Base-by-base conservation (phyloP, 2,888 invertebrate species). In the Rhamnusium bicolor region DNA sequence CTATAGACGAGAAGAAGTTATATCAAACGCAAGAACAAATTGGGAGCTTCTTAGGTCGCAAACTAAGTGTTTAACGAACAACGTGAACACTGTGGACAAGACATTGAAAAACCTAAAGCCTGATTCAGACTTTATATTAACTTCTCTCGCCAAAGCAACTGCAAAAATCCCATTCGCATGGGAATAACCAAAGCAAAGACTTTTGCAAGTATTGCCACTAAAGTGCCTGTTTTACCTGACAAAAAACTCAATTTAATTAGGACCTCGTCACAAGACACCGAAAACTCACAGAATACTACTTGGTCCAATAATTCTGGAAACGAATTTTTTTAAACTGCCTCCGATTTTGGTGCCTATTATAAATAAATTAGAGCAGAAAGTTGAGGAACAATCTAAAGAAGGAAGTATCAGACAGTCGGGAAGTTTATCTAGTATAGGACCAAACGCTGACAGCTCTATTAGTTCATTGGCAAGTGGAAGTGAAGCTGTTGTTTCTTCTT, bases 11-110 rank as follows among this genome's bases (percentile, higher is more conserved):
- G 95, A 95, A 85, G 94, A 95, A 86, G 93, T 95, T 2, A 96
- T 96, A 76, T 93, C 94, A 49, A 95, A 95, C 84, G 95, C 95
- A 1, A 91, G 95, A 77, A 95, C 94, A n/a, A 96, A 95, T 84
- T 96, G 95, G 95, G 95, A 96, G 86, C 87, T 95, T 61, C 87
- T 95, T 12, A 90, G 95, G 73, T 92, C 94, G 2, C 88, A 88
- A 88, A 92, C 91, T 32, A 92, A 91, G 86, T 91, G 91, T 78
- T 89, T 92, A 49, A 89, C 84, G 74, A 84, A 87, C 63, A 86
- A 82, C 66, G 81, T 86, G 58, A 85, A 80, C 62, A 77, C 82
- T 7, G 77, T 86, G 6, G 83, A 84, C 40, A 85, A 84, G 76
- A 82, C 83, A 3, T 40, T 83, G 8, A 84, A 82, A 69, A 84